Conservation (phyloP, 2,797 vertebrate species). For the Tokudaia muenninki region DNA sequence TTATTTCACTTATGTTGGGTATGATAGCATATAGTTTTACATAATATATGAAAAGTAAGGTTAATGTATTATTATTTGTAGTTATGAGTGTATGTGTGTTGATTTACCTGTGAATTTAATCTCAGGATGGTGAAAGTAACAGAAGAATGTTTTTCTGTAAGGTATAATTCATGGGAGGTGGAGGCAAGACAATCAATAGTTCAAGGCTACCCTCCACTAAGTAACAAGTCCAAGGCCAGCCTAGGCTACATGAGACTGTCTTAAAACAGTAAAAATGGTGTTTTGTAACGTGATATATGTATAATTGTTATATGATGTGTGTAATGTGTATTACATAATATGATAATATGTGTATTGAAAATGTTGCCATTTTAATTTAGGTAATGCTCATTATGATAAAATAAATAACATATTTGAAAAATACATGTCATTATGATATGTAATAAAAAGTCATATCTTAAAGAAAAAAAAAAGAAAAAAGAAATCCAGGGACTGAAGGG, state of each 20-base stretch:
- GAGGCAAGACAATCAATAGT: not conserved
- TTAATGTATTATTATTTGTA: not conserved
- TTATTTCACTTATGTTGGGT: slow-evolving; percentile 49
- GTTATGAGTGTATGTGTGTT: not conserved
- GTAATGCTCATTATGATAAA: not conserved
- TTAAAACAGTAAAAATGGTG: slow-evolving; percentile 4
- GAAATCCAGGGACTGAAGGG: not conserved
- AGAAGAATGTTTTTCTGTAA: slow-evolving; percentile 7
- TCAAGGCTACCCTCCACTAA: not conserved
- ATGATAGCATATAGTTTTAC: slow-evolving; percentile 1
- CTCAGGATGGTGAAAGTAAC: slow-evolving; percentile 63
- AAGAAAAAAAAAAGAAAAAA: no score
- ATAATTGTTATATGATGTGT: not conserved
- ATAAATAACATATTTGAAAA: slow-evolving; percentile 57
- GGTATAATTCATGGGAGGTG: not conserved
- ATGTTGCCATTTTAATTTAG: slow-evolving; percentile 41
- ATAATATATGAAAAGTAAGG: not conserved
- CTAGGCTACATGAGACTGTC: not conserved
- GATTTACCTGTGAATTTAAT: slow-evolving; percentile 56
- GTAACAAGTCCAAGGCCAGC: not conserved
- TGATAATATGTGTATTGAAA: slow-evolving; percentile 53
- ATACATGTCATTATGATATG: slow-evolving; percentile 39
- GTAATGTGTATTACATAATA: not conserved
- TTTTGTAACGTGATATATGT: slow-evolving; percentile 51
- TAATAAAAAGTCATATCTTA: slow-evolving; percentile 43